Conservation (phyloP, 2,113 vertebrate genomes). For the Malurus alboscapulatus region DNA sequence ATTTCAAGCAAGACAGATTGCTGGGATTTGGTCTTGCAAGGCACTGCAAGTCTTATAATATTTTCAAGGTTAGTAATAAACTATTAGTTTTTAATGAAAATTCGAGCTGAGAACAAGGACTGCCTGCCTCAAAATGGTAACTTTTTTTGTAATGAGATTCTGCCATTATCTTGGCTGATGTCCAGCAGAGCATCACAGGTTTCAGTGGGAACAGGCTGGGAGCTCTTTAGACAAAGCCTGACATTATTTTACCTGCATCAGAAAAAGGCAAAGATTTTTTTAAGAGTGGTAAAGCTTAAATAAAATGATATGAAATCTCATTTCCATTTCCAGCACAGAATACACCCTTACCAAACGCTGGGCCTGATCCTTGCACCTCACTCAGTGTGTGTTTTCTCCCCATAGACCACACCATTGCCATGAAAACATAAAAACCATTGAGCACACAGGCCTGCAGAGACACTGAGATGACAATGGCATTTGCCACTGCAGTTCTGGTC, state of each 20-base stretch:
- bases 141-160: neutral
- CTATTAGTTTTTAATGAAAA: neutral
- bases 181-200: neutral
- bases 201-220: neutral
- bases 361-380: neutral
- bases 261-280: neutral
- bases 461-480: neutral
- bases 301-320: neutral
- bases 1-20: neutral
- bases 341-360: neutral
- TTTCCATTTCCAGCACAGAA: neutral
- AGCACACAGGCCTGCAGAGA: neutral
- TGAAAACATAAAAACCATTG: neutral
- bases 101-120: neutral
- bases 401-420: fast-evolving
- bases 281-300: neutral
- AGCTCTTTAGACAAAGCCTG: neutral
- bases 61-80: neutral
- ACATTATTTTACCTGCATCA: neutral
- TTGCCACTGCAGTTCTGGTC: neutral
- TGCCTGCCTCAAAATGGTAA: neutral
- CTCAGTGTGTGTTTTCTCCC: neutral
- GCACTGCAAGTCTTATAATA: neutral
- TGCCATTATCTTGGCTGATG: neutral
- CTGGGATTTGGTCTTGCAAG: neutral